These are phyloP conservation scores for Sinopyrophorus schimmeli DNA, from an alignment of 2,888 invertebrate species.

Conservation along the genomic window DNA sequence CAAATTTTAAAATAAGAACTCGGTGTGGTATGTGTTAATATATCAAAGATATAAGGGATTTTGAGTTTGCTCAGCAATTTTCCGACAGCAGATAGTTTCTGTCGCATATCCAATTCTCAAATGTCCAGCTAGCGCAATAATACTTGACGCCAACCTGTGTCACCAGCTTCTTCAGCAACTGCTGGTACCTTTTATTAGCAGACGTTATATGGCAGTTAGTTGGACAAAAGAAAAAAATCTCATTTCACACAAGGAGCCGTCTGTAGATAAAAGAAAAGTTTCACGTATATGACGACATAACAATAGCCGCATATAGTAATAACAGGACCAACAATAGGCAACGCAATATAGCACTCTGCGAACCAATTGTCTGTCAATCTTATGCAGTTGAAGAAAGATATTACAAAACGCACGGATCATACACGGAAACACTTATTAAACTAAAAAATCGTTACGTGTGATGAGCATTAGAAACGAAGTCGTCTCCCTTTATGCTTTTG, in stretches of 20 bases:
- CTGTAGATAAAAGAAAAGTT: slow-evolving; percentile 52
- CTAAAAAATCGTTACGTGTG: too few species aligned
- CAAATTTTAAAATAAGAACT: slow-evolving; percentile 12
- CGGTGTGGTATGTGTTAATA: slow-evolving; percentile 15
- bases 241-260: slow-evolving; percentile 50
- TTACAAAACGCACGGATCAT: slow-evolving; percentile 34
- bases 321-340: slow-evolving; percentile 50
- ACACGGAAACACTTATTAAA: too few species aligned
- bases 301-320: slow-evolving; percentile 48
- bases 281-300: slow-evolving; percentile 51
- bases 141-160: slow-evolving; percentile 45
- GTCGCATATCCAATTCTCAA: slow-evolving; percentile 30
- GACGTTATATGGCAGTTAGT: slow-evolving; percentile 51
- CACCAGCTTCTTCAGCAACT: slow-evolving; percentile 39
- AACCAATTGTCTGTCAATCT: slow-evolving; percentile 47
- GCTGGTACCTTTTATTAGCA: slow-evolving; percentile 49
- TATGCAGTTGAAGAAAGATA: slow-evolving; percentile 47
- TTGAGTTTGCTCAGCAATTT: slow-evolving; percentile 17
- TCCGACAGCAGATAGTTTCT: slow-evolving; percentile 3
- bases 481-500: too few species aligned
- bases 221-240: slow-evolving; percentile 52
- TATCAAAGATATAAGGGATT: slow-evolving; percentile 17
- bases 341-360: slow-evolving; percentile 49
- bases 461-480: too few species aligned
- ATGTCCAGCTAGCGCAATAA: slow-evolving; percentile 38